A percentile compares a stretch with the other conserved stretches of the same genome.
Conservation (phyloP, 64 coral and sea anemone species). For the Anthopleura sola region DNA sequence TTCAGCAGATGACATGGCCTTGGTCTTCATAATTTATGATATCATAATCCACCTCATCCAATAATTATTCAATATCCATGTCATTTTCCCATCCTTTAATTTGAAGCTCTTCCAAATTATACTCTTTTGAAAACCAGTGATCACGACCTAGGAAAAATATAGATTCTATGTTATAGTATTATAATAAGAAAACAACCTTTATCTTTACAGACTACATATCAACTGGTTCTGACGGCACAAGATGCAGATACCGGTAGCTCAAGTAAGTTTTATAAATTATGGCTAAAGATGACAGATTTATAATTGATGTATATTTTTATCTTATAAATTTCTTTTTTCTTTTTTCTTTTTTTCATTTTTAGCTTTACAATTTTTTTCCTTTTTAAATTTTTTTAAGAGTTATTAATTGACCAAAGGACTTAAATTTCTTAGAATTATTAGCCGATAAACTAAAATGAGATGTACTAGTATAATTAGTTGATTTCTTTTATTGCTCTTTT, state of each 20-base stretch:
- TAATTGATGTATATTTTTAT: not conserved
- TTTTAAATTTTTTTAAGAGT: not conserved
- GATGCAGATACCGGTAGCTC: constrained; percentile 71
- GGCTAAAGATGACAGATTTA: not conserved
- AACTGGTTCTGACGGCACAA: constrained; percentile 64
- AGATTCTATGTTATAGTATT: not conserved
- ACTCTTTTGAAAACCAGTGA: no score
- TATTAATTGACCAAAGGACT: not conserved
- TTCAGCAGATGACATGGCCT: no score
- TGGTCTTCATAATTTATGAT: no score
- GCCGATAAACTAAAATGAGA: not conserved
- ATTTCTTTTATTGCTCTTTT: not conserved
- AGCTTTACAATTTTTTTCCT: not conserved
- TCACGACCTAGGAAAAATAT: no score
- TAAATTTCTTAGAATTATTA: not conserved
- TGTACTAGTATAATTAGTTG: not conserved
- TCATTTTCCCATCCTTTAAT: no score
- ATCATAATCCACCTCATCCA: no score
- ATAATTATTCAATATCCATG: no score
- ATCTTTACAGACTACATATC: constrained; percentile 65
- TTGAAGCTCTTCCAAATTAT: no score
- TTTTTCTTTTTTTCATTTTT: not conserved
- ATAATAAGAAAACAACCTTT: not conserved
- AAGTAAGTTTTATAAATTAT: constrained; percentile 50
- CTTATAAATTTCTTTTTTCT: no score